Percentiles rank a stretch among this genome's conserved stretches.
phyloP scores from a whole-genome alignment of 2,113 vertebrate genomes.

The Odontesthes bonariensis region DNA sequence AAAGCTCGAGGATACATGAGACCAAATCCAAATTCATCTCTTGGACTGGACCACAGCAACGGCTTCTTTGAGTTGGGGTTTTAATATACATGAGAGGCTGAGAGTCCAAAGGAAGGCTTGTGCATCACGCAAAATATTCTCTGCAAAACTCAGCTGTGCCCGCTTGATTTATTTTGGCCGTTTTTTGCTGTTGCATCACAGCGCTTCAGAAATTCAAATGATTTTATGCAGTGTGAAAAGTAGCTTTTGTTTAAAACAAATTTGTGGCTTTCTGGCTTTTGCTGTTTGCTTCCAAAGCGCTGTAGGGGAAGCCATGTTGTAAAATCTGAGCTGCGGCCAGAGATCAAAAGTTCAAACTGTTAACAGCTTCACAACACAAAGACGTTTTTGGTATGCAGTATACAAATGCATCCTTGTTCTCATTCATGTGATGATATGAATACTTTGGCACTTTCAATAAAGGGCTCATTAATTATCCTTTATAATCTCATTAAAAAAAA shows the following conservation, averaged over 20 bases:
- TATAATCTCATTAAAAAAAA: background rate
- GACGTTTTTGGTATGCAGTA: background rate
- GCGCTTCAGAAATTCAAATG: background rate
- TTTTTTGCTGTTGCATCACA: background rate
- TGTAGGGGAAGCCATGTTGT: background rate
- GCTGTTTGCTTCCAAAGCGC: conserved; percentile 2
- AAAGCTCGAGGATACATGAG: conserved; percentile 45
- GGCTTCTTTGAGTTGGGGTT: conserved; percentile 36
- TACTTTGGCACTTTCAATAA: background rate
- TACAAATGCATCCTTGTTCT: background rate
- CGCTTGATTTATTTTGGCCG: background rate
- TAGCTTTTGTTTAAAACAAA: background rate
- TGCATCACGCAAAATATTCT: conserved; percentile 8
- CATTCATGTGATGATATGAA: background rate
- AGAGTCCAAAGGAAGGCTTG: conserved; percentile 7
- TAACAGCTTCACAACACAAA: background rate
- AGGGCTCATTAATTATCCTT: background rate
- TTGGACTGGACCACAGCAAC: conserved; percentile 2
- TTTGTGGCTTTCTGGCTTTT: background rate
- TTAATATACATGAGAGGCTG: conserved; percentile 32
- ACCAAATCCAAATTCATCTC: conserved; percentile 72
- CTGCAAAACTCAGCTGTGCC: background rate
- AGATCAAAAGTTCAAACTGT: background rate
- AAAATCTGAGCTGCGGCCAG: background rate
- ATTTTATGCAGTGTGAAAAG: background rate